Evolutionary conservation across 2,113 vertebrate species (phyloP).

Genomic region (Apus apus): DNA sequence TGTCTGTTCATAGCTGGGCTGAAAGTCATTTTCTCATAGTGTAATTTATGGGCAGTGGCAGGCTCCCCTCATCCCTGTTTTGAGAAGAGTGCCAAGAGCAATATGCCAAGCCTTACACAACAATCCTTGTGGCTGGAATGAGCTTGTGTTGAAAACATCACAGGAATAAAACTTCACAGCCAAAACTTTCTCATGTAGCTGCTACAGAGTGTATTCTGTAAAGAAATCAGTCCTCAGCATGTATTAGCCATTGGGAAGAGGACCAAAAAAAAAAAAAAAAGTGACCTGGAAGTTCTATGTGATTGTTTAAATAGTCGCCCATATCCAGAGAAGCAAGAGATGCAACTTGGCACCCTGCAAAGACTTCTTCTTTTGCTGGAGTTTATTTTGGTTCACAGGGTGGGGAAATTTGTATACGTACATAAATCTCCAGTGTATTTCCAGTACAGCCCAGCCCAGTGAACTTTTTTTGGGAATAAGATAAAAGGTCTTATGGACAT

Average conservation of each 20-base stretch:
- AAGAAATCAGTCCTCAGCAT: neutral
- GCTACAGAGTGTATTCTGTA: neutral
- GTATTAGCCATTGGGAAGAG: neutral
- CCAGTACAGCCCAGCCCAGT: neutral
- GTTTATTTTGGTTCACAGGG: neutral
- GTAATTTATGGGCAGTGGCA: constrained; percentile 14
- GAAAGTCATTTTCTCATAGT: constrained; percentile 27
- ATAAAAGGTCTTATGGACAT: neutral
- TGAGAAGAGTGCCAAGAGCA: neutral
- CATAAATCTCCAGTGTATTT: neutral
- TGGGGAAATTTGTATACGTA: neutral
- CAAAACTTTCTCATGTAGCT: neutral
- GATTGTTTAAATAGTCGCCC: neutral
- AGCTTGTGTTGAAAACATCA: neutral
- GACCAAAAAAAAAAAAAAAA: neutral
- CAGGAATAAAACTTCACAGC: neutral
- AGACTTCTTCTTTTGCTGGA: neutral
- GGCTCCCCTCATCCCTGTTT: neutral
- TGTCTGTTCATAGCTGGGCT: neutral
- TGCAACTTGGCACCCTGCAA: neutral
- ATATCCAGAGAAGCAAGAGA: neutral
- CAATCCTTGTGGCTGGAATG: neutral
- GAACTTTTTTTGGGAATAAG: neutral
- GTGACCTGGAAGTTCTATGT: neutral
- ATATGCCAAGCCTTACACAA: neutral